Evolutionary conservation across 2,113 vertebrate species (phyloP).

Genomic region (Pongo pygmaeus): DNA sequence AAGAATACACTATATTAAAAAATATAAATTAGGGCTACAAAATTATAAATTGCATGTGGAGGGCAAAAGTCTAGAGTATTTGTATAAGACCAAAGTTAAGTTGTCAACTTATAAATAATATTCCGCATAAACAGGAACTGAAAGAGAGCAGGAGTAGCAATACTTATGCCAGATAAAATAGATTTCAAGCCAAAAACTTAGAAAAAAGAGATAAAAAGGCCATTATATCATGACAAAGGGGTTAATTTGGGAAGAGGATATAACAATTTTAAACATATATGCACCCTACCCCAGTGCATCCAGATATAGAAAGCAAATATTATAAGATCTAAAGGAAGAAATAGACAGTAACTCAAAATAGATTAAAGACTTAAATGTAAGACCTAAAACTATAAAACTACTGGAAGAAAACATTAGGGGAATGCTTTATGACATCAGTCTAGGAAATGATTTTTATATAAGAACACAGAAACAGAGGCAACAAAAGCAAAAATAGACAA

Average conservation of each 20-base stretch:
- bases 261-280: not conserved
- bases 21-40: no score
- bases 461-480: not conserved
- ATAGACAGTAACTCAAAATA: not conserved
- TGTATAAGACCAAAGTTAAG: no score
- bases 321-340: not conserved
- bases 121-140: no score
- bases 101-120: no score
- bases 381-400: not conserved
- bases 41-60: no score
- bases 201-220: not conserved
- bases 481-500: not conserved
- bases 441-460: not conserved
- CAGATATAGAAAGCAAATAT: not conserved
- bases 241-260: not conserved
- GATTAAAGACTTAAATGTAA: not conserved
- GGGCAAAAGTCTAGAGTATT: no score
- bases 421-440: not conserved
- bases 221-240: not conserved
- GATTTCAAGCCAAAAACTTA: no score
- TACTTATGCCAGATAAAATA: no score
- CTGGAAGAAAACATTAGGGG: not conserved
- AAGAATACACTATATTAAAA: no score
- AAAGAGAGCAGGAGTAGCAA: no score
- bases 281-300: not conserved